Base-by-base conservation (phyloP, 2,113 vertebrate species). In the Melanerpes aurifrons region DNA sequence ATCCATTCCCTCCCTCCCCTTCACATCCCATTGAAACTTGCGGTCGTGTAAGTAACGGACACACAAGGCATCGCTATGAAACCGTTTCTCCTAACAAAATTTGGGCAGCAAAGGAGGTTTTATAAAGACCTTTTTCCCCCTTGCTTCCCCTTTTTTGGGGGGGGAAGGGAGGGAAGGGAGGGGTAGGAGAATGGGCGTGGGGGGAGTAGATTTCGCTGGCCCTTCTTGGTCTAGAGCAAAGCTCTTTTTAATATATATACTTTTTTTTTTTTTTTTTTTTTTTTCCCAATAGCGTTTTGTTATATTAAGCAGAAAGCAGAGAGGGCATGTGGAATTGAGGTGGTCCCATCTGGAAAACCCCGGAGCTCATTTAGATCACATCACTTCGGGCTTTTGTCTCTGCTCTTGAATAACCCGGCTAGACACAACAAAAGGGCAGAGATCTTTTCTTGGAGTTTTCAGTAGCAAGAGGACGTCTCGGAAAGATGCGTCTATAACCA, bases 301-400 rank as follows among this genome's bases (percentile, higher is more conserved):
- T 80, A 82, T 92, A 94, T 56, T 63, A 90, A 87, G 91, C 91
- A 90, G 95, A 94, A 96, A 97, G 35, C 29, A 37, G 45, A 88
- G 47, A 82, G 35, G 72, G 87, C 92, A 75, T 92, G 94, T 92
- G 58, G 76, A 94, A 97, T 94, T 93, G 96, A 98, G 94, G 94
- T 98, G 98, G 99, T 98, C 99, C 98, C 99, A 99, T 98, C 99
- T 99, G 99, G 98, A 98, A 96, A 98, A 97, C 95, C 98, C 97
- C 96, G 94, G 97, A 98, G 97, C 98, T 98, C 98, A 99, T 99
- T 99, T 99, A 98, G 98, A 97, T 98, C 98, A 97, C 98, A 98
- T 98, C 97, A 98, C 98, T 98, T 97, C 96, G 97, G 96, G 98
- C 98, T 98, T 98, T 99, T 99, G 98, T 99, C 98, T 98, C 96